Conservation (phyloP, 2,888 invertebrate genomes). For the Drosophila mayaguana region DNA sequence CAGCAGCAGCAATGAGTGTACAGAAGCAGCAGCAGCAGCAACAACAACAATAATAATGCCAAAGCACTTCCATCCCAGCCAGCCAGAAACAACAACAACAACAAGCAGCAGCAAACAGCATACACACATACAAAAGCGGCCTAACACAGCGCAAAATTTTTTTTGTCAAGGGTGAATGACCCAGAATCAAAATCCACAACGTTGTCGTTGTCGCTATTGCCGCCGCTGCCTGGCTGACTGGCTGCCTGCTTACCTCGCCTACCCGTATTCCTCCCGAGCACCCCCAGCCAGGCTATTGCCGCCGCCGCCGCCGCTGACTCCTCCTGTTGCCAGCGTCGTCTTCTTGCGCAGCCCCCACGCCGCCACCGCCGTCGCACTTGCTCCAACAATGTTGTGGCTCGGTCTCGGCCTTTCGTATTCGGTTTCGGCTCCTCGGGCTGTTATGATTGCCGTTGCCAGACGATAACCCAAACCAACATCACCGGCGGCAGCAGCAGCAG, state of each 20-base stretch:
- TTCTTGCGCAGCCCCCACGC: slow-evolving; percentile 34
- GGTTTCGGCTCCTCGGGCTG: slow-evolving; percentile 69
- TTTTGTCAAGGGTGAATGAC: slow-evolving; percentile 84
- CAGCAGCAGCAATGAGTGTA: slow-evolving; percentile 34
- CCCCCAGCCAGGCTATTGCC: slow-evolving; percentile 23
- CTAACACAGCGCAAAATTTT: slow-evolving; percentile 76
- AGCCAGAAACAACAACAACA: slow-evolving; percentile 18
- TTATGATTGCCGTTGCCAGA: slow-evolving; percentile 81
- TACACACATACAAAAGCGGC: slow-evolving; percentile 67
- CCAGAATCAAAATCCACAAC: slow-evolving; percentile 82
- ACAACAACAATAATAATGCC: slow-evolving; percentile 30
- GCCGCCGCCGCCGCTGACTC: slow-evolving; percentile 21
- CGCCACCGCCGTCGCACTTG: slow-evolving; percentile 25
- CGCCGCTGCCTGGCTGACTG: slow-evolving; percentile 28
- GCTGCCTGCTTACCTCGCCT: slow-evolving; percentile 20
- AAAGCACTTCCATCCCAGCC: slow-evolving; percentile 46
- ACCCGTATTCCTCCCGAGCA: slow-evolving; percentile 27
- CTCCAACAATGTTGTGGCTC: slow-evolving; percentile 44
- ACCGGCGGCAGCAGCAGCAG: slow-evolving; percentile 34
- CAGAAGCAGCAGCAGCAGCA: slow-evolving; percentile 33
- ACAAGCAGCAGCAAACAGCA: slow-evolving; percentile 25
- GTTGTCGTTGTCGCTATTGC: slow-evolving; percentile 60
- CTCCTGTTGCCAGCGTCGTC: slow-evolving; percentile 30
- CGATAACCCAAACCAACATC: slow-evolving; percentile 73
- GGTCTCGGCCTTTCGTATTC: slow-evolving; percentile 44